These are phyloP conservation scores for Sebastes iracundus DNA, from an alignment of 2,797 vertebrate species.

Conservation along the genomic window DNA sequence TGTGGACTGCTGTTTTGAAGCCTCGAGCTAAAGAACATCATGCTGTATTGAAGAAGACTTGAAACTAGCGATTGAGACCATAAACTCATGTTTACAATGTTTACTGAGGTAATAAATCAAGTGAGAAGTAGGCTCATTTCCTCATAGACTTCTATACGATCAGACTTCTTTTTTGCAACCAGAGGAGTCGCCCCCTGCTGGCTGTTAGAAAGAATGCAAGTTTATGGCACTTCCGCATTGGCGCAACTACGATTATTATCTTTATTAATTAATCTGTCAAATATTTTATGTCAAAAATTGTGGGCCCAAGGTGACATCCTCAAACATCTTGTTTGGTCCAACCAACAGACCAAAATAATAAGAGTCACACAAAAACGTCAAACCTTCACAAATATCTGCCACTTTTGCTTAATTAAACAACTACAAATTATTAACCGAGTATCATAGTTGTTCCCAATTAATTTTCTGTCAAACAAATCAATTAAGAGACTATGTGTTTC, in stretches of 20 bases:
- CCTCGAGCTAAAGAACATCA: not conserved
- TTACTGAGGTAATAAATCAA: not conserved
- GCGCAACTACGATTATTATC: not conserved
- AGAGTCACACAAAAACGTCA: not conserved
- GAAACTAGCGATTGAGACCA: not conserved
- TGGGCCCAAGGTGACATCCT: not conserved
- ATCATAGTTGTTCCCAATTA: no score
- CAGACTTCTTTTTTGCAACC: not conserved
- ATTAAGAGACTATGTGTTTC: not conserved
- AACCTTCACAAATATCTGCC: accelerated
- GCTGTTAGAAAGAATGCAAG: no score
- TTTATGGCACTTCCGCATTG: accelerated
- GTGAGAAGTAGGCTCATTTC: not conserved
- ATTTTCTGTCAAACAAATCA: not conserved
- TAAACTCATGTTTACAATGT: not conserved
- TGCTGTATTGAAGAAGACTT: not conserved
- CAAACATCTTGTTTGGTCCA: not conserved
- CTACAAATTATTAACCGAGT: not conserved
- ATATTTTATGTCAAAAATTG: not conserved
- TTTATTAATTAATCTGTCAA: not conserved
- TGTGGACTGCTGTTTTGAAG: not conserved
- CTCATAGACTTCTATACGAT: not conserved
- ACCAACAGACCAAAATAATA: not conserved
- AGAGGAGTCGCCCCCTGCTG: not conserved
- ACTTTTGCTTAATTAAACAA: not conserved